phyloP scores from a whole-genome alignment of 2,113 vertebrate genomes.

The Petaurus breviceps region DNA sequence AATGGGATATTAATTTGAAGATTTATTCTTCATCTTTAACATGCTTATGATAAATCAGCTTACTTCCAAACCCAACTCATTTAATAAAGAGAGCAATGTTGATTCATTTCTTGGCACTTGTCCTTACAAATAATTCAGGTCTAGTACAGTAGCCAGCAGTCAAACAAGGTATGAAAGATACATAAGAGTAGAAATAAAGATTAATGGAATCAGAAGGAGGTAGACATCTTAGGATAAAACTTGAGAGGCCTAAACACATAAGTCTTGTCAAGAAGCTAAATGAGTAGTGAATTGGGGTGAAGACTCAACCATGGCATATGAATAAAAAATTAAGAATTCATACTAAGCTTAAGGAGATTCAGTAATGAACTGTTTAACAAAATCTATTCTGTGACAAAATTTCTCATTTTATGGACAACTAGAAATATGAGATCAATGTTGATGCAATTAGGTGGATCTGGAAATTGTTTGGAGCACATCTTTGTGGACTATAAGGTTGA shows the following conservation, averaged over 20 bases:
- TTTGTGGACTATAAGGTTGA: background rate
- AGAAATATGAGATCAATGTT: background rate
- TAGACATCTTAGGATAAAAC: background rate
- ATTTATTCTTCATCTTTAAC: background rate
- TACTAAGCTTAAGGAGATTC: background rate
- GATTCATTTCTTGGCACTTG: background rate
- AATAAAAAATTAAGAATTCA: background rate
- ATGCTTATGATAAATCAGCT: background rate
- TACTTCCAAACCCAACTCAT: background rate
- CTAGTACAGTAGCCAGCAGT: background rate
- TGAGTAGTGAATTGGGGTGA: background rate
- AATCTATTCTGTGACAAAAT: background rate
- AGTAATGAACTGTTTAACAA: background rate
- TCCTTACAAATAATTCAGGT: background rate
- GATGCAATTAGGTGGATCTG: background rate
- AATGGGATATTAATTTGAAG: background rate
- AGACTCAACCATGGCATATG: background rate
- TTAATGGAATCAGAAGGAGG: background rate
- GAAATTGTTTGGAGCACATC: background rate
- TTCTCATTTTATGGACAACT: background rate
- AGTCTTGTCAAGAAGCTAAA: background rate
- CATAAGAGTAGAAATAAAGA: background rate
- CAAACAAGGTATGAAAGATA: background rate
- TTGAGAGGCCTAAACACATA: background rate
- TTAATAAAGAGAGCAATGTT: background rate